phyloP scores from a whole-genome alignment of 2,113 vertebrate genomes.

The Oplegnathus fasciatus region DNA sequence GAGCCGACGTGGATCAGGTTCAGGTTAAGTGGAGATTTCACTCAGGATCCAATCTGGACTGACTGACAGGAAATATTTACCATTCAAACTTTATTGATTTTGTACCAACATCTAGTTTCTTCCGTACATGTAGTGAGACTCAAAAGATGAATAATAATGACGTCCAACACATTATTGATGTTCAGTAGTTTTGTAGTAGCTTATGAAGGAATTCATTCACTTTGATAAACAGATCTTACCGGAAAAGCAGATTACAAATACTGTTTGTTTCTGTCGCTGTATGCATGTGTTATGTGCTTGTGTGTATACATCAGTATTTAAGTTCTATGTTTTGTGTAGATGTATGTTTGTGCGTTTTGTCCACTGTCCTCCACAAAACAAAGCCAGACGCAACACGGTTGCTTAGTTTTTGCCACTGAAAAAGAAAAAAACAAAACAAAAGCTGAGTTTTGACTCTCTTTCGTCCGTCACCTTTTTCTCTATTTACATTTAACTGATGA shows the following conservation, averaged over 20 bases:
- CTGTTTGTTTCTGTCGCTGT: background rate
- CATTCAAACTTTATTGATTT: conserved; percentile 52
- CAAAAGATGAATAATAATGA: conserved; percentile 9
- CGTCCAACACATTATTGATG: conserved; percentile 1
- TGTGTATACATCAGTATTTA: background rate
- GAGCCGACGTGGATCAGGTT: background rate
- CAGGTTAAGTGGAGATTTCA: background rate
- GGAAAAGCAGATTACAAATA: conserved; percentile 14
- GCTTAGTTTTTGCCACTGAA: background rate
- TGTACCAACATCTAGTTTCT: conserved; percentile 2
- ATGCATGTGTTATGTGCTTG: background rate
- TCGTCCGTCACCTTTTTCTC: background rate
- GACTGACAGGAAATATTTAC: background rate
- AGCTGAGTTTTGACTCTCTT: background rate
- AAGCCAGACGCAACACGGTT: background rate
- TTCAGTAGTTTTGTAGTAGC: background rate
- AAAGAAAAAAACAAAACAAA: background rate
- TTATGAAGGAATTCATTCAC: conserved; percentile 18
- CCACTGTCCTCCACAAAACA: conserved; percentile 1
- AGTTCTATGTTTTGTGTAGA: background rate
- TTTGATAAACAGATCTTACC: background rate
- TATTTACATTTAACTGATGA: conserved; percentile 10
- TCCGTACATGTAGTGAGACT: conserved; percentile 15
- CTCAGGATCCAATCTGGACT: background rate
- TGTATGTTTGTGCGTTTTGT: background rate